These are phyloP conservation scores for Limenitis arthemis DNA, from an alignment of 2,888 invertebrate genomes.

Conservation along the genomic window DNA sequence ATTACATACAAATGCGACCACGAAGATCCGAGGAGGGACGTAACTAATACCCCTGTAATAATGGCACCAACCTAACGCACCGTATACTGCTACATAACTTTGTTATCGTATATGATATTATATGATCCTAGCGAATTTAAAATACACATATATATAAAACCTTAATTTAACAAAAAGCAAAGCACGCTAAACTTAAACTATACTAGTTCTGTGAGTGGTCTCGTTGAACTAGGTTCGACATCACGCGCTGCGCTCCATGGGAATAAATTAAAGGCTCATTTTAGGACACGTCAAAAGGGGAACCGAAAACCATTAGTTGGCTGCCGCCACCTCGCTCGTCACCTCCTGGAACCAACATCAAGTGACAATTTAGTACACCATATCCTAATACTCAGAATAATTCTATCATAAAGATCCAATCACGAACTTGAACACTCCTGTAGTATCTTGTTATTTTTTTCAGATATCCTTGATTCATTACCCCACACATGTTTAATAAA, in stretches of 20 bases:
- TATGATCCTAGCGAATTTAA: conserved; percentile 65
- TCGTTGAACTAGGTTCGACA: conserved; percentile 64
- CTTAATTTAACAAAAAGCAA: conserved; percentile 70
- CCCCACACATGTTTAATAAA: too few species aligned
- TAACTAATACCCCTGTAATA: conserved; percentile 70
- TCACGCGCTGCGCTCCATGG: conserved; percentile 53
- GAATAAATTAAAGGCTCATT: conserved; percentile 66
- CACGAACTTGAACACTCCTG: too few species aligned
- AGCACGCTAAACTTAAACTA: conserved; percentile 71
- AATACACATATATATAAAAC: conserved; percentile 54
- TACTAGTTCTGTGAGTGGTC: conserved; percentile 60
- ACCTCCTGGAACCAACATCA: conserved; percentile 37
- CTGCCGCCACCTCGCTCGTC: conserved; percentile 41
- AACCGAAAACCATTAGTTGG: conserved; percentile 39
- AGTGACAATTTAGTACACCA: neutral
- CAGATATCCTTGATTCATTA: too few species aligned
- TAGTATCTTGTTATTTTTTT: too few species aligned
- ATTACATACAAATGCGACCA: conserved; percentile 16
- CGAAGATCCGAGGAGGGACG: conserved; percentile 43
- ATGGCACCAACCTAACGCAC: conserved; percentile 73
- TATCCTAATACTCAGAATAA: too few species aligned
- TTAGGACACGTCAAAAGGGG: conserved; percentile 35
- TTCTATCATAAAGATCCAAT: too few species aligned
- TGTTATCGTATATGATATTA: conserved; percentile 64
- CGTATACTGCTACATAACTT: conserved; percentile 72